Evolutionary conservation across 2,888 invertebrate species (phyloP), one percentile per base, ranked within the genome.

Genomic region (Brassicogethes aeneus): DNA sequence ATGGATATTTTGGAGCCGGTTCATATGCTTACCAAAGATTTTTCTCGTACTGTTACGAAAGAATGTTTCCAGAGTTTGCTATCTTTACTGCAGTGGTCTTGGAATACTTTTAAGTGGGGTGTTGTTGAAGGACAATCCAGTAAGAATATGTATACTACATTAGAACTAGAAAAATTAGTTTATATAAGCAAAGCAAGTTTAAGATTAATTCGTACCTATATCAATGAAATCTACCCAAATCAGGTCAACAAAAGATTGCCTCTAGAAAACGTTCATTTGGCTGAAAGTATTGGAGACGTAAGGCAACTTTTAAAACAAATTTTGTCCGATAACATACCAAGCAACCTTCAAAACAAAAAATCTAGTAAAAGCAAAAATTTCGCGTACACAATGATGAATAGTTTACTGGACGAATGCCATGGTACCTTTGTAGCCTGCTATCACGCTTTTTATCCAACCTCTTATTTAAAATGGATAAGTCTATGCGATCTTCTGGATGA

Each of bases 401-500:
- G 83, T 17, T 85, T 95, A 48, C 69, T 94, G 40, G 85, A 86
- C 39, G 94, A 96, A 65, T 91, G 92, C 42, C 91, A 94, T 53
- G 79, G 81, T 40, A 92, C 94, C 1, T 90, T 93, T 61, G 85
- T 90, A 1, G 76, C 86, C 2, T 93, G 95, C 61, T 96, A 93
- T 60, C 92, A 95, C 66, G 92, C 92, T 0, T 96, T 97, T 70
- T 95, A 92, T 67, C 95, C 96, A 0, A 94, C 93, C 0, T 87
- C 90, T 0, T 83, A 82, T 39, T 71, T 95, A 38, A 95, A 95
- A 64, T 95, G 95, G 94, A 84, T 84, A 49, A 88, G 89, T 57
- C 70, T 96, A 1, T 92, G 93, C 63, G 87, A 89, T 55, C 66
- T 90, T 44, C 69, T 92, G n/a, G 74, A 75, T 16, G 75, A 83